Base-by-base conservation (phyloP, 2,113 vertebrate species). In the Chloebia gouldiae region DNA sequence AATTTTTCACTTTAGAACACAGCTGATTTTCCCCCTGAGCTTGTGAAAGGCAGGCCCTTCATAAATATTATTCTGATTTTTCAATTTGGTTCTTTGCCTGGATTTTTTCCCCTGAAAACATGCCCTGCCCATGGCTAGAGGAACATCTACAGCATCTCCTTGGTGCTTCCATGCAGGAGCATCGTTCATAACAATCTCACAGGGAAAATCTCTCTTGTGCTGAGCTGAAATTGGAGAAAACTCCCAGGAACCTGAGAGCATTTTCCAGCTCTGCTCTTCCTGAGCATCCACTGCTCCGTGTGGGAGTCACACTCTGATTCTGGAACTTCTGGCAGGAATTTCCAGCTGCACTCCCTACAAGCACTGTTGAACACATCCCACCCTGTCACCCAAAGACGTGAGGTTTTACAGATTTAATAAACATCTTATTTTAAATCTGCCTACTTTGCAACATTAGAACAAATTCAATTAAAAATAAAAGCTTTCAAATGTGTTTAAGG, bases 131-230 rank as follows among this genome's bases (percentile, higher is more conserved):
- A 0, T 4, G 21, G 30, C 33, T 64, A 39, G 11, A 53, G 73
- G 63, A 57, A 66, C 19, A 30, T 7, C 70, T 12, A 6, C 72
- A 49, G 31, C 30, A 2, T 15, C 56, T 70, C 78, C 77, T 61
- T 7, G 7, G 23, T n/a, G 53, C 17, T 69, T 30, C 60, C 37
- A 8, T 5, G 25, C 21, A 37, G 70, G 47, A 92, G 31, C 10
- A 21, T 2, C 0, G 0, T 0, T 0, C 9, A 7, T 39, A 45
- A 0, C 13, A 78, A 2, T 1, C 16, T 28, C 65, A 73, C n/a
- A 77, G 35, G 23, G 35, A 54, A 75, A 75, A 60, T 9, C 40
- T 35, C 12, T 27, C 13, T 53, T 57, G 44, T 19, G 27, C 64
- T 30, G 21, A 71, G 15, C 47, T 80, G 57, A 68, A 80, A 35